Percentiles rank a stretch among this genome's conserved stretches.
Conservation (phyloP, 2,113 vertebrate genomes). For the human region GRCh38 chr16:25526001-25526500, state of each 20-base stretch:
- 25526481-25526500: background rate
- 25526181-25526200: conserved; percentile 76
- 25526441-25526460: background rate
- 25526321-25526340: conserved; percentile 75
- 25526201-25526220: conserved; percentile 57
- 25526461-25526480: background rate
- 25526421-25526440: background rate
- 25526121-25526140: background rate
- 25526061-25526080: background rate
- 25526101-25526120: background rate
- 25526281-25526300: conserved; percentile 70
- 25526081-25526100: background rate
- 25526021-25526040: background rate
- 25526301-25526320: conserved; percentile 66
- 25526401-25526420: background rate
- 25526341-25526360: conserved; percentile 72
- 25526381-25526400: conserved; percentile 55
- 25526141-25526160: background rate
- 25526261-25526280: conserved; percentile 55
- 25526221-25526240: conserved; percentile 32
- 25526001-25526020: background rate
- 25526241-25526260: conserved; percentile 75
- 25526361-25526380: conserved; percentile 68
- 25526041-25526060: background rate
- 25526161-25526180: background rate